phyloP scores from a whole-genome alignment of 2,113 vertebrate genomes.

The Fulmarus glacialis region DNA sequence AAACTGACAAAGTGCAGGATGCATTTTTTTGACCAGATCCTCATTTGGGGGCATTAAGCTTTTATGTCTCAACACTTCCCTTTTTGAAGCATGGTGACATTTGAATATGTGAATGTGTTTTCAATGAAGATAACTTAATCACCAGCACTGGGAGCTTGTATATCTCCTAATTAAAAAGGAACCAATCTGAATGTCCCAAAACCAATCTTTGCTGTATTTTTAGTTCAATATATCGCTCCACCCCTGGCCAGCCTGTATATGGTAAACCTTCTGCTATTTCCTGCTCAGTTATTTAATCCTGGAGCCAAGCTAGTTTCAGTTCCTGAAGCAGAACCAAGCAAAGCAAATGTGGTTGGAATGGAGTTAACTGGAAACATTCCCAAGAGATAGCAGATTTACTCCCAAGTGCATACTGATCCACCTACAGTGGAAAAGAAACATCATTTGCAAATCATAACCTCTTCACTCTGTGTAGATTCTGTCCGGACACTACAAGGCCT shows the following conservation, averaged over 20 bases:
- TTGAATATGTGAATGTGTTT: conserved; percentile 40
- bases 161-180: conserved; percentile 31
- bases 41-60: neutral
- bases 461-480: neutral
- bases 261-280: conserved; percentile 60
- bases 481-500: neutral
- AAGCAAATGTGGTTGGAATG: conserved; percentile 28
- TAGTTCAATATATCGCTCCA: conserved; percentile 36
- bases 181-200: conserved; percentile 1
- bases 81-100: neutral
- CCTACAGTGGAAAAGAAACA: neutral
- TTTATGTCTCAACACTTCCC: neutral
- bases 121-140: conserved; percentile 48
- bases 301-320: conserved; percentile 55
- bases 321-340: conserved; percentile 62
- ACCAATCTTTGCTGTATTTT: conserved; percentile 46
- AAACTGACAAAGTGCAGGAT: neutral
- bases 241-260: conserved; percentile 37
- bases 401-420: neutral
- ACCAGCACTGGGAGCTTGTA: neutral
- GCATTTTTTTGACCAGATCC: conserved; percentile 12
- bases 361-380: conserved; percentile 60
- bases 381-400: conserved; percentile 48
- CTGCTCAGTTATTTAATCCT: conserved; percentile 35
- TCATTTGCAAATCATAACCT: neutral